These are phyloP conservation scores for Rhinoraja longicauda DNA, from an alignment of 2,797 vertebrate genomes.

Conservation along the genomic window DNA sequence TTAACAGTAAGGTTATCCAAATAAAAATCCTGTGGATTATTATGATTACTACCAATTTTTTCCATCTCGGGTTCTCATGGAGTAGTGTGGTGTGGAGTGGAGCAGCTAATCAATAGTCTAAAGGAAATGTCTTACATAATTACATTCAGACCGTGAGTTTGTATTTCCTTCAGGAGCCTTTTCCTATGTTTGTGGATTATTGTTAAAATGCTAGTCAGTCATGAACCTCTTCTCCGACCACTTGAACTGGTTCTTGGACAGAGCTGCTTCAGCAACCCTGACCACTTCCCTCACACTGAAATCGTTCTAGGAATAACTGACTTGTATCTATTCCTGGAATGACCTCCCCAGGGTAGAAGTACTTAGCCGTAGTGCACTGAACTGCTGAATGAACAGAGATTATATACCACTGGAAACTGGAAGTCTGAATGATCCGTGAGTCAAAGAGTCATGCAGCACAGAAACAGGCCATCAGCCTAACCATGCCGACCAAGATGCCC, in stretches of 20 bases:
- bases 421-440: neutral
- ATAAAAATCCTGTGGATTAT: neutral
- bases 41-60: neutral
- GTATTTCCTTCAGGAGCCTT: neutral
- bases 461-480: too few relatives aligned
- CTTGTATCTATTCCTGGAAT: conserved; percentile 33
- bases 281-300: neutral
- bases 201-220: neutral
- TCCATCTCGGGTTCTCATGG: neutral
- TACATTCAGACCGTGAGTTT: neutral
- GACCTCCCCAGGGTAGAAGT: conserved; percentile 2
- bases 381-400: neutral
- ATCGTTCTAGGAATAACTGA: conserved; percentile 30
- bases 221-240: neutral
- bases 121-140: neutral
- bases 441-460: too few relatives aligned
- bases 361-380: neutral
- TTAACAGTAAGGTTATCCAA: neutral
- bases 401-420: neutral
- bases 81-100: too few relatives aligned
- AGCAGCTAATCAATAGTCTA: neutral
- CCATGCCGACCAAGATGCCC: too few relatives aligned
- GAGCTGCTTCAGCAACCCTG: neutral
- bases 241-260: neutral
- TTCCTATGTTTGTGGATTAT: neutral